A percentile compares a stretch with the other conserved stretches of the same genome.
These are phyloP conservation scores for Brachypodius melanocephalos DNA, from an alignment of 2,113 vertebrate genomes.

Conservation along the genomic window DNA sequence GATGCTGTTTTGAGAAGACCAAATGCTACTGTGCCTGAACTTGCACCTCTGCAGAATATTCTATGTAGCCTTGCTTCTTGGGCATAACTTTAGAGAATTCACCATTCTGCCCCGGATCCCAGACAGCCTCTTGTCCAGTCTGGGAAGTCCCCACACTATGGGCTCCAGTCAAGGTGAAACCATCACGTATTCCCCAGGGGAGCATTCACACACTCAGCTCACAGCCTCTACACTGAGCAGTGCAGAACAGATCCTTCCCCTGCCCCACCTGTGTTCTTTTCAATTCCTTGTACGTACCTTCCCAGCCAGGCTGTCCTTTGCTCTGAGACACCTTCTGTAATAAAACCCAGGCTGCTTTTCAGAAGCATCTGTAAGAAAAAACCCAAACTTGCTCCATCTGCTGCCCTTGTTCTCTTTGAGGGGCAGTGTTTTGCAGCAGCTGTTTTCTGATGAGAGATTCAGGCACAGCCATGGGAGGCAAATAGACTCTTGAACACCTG, in stretches of 20 bases:
- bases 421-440: not conserved
- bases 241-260: not conserved
- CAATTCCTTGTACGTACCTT: not conserved
- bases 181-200: not conserved
- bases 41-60: not conserved
- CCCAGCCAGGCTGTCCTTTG: not conserved
- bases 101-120: not conserved
- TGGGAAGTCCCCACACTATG: rapidly evolving
- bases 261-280: rapidly evolving
- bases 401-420: not conserved
- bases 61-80: not conserved
- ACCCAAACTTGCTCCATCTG: not conserved
- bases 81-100: not conserved
- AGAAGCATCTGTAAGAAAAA: not conserved
- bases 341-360: not conserved
- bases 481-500: not conserved
- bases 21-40: not conserved
- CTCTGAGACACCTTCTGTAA: not conserved
- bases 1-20: not conserved
- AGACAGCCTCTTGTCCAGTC: not conserved
- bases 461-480: not conserved
- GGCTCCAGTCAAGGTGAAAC: not conserved
- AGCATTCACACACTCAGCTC: not conserved
- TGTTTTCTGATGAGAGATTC: not conserved
- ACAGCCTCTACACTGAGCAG: not conserved